Base-by-base conservation (phyloP, 1,140 invertebrate genomes). In the Asobara japonica region DNA sequence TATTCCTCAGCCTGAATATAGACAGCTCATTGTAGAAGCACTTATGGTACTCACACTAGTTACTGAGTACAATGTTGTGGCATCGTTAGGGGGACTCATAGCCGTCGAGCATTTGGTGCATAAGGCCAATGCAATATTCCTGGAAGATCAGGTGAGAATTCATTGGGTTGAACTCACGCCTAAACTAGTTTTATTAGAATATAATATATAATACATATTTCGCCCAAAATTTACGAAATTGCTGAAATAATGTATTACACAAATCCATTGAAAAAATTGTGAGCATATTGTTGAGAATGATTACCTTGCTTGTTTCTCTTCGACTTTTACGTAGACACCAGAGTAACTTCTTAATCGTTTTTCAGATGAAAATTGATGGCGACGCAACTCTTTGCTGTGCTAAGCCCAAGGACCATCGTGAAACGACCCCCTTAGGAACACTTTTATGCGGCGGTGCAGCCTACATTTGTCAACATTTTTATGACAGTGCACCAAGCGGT, bases 1-100 rank as follows among this genome's bases (percentile, higher is more conserved):
- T 16, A 98, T 99, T 77, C 96, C 97, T 0, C 96, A 99, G 85
- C 98, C 98, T 7, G 98, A 99, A 86, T 99, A 99, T 87, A 90
- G 98, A 41, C 98, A 99, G 84, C 85, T 99, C 71, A 93, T 99
- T 45, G 98, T 99, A 0, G 98, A 99, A 88, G 97, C 97, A 8
- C 87, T 99, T 5, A 98, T 98, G 95, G 96, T 99, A 6, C 87
- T 99, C 0, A 98, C 96, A 0, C 83, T 99, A 29, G 91, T 99
- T 2, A 93, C 94, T 2, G 96, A 98, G 84, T 92, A 97, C 77
- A 94, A 97, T 80, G 91, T 94, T n/a, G 91, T 92, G 11, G 82
- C 90, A 41, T 89, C 90, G 77, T 82, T 96, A n/a, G 93, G 94
- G 60, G 93, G 92, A 31, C 89, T 94, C n/a, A 95, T 99, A 38